Evolutionary conservation across 2,888 invertebrate species (phyloP), one percentile per base, ranked within the genome.

Genomic region (Catonia carolina): DNA sequence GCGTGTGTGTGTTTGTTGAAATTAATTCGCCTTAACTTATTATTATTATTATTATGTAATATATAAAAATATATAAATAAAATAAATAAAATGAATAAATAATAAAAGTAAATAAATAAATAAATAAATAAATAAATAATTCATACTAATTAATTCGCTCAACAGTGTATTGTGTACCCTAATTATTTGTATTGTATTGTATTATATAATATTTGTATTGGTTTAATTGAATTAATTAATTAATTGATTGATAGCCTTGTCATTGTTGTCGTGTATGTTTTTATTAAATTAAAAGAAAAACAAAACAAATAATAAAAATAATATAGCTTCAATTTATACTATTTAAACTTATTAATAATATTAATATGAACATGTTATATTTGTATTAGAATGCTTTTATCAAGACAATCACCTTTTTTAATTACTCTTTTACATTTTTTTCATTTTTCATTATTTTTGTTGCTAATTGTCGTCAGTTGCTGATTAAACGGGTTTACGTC

Each of bases 261-360:
- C 37, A 31, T 49, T 49, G 41, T 35, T 53, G 48, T 49, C 54
- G 48, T 58, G 53, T 58, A 23, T 10, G 6, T 15, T 39, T 15
- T 39, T 39, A 7, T 39, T 12, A 39, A 35, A 1, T 12, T n/a
- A n/a, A n/a, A n/a, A n/a, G n/a, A n/a, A n/a, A n/a, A n/a, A n/a
- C n/a, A n/a, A n/a, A n/a, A n/a, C n/a, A n/a, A 18, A 42, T 12
- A 42, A 42, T n/a, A n/a, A n/a, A n/a, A n/a, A n/a, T n/a, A n/a
- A n/a, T n/a, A n/a, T n/a, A n/a, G n/a, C n/a, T n/a, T n/a, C n/a
- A n/a, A n/a, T n/a, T n/a, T n/a, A n/a, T n/a, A n/a, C n/a, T n/a
- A n/a, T n/a, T n/a, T n/a, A n/a, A n/a, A n/a, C n/a, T n/a, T n/a
- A n/a, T n/a, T n/a, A n/a, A n/a, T n/a, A n/a, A n/a, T n/a, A n/a